Base-by-base conservation (phyloP, 2,113 vertebrate species). In the Chauna torquata region DNA sequence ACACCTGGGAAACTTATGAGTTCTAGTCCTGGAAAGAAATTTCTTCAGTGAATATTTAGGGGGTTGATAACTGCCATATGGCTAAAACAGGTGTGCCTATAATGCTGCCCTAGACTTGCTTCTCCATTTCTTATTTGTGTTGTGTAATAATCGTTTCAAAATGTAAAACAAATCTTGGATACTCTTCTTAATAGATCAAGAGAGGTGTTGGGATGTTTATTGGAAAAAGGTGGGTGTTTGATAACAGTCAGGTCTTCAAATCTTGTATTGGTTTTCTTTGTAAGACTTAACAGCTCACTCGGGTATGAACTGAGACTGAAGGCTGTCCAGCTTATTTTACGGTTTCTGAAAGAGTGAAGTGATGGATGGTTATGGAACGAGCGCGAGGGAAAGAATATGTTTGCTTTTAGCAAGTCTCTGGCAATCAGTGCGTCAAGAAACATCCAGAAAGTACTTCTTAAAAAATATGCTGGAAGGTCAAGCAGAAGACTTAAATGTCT, bases 91-190 rank as follows among this genome's bases (percentile, higher is more conserved):
- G 5, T 57, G 49, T 82, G 9, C 32, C 27, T 65, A 8, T 44
- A 40, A 36, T 30, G 16, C 24, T 11, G 19, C 17, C 30, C 19
- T 40, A 2, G 10, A 5, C 42, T 52, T 80, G 42, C n/a, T 77
- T 30, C 10, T 36, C 5, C 10, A 2, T 7, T 72, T 82, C 13
- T 0, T 0, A 1, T 55, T 49, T 82, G 17, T 50, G 9, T 58
- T 44, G 28, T 45, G 16, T 16, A 25, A 9, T 58, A 10, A 12
- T 34, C 17, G 72, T 79, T 84, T 55, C 24, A 30, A 30, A 36
- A 77, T 27, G 24, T 66, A 69, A 82, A 79, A 8, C 16, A 61
- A 61, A 3, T 54, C 24, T 52, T 66, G 49, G 36, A 18, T 55
- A 24, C 0, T 0, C 12, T 49, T 68, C 6, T 36, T 88, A 20